Base-by-base conservation (phyloP, 2,113 vertebrate genomes). In the Microtus montanus region DNA sequence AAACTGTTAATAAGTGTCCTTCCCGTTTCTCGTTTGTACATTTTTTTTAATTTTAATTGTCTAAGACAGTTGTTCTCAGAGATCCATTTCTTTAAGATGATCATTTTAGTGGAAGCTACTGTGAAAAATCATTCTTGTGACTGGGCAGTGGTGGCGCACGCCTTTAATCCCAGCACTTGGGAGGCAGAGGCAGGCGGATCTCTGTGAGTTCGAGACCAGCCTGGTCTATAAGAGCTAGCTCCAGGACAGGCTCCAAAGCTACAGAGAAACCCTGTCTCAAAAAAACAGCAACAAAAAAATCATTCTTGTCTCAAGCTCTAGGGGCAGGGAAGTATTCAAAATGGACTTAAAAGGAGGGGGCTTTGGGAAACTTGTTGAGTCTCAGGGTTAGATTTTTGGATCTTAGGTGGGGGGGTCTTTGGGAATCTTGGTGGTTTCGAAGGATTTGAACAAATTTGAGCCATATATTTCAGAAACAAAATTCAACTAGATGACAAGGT, bases 361-460 rank as follows among this genome's bases (percentile, higher is more conserved):
- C 9, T 82, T 90, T 93, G 86, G 66, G 38, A 88, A 95, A 78
- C 19, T 83, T 19, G 75, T 74, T 82, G 74, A 82, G 58, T 58
- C 7, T 61, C 52, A 20, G 14, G 85, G 6, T 68, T 79, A 70
- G 24, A 64, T 5, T 33, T 4, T 61, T 70, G 49, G 28, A 3
- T 89, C 35, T 30, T 87, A 13, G 58, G 58, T 11, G 47, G 54
- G 19, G 19, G 10, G 20, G 11, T 77, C 22, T 35, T 61, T 58
- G 30, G 47, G 11, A 54, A 30, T 41, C 20, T 7, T 82, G 2
- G 61, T 86, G 49, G 17, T 49, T 52, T 95, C 54, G 87, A 58
- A 93, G 87, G 3, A 63, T 4, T 24, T 77, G n/a, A 90, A 26
- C 61, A 85, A 33, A 38, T 82, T 84, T 61, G 0, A 64, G 71